These are phyloP conservation scores for Rhineura floridana DNA, from an alignment of 2,113 vertebrate genomes.

Conservation along the genomic window DNA sequence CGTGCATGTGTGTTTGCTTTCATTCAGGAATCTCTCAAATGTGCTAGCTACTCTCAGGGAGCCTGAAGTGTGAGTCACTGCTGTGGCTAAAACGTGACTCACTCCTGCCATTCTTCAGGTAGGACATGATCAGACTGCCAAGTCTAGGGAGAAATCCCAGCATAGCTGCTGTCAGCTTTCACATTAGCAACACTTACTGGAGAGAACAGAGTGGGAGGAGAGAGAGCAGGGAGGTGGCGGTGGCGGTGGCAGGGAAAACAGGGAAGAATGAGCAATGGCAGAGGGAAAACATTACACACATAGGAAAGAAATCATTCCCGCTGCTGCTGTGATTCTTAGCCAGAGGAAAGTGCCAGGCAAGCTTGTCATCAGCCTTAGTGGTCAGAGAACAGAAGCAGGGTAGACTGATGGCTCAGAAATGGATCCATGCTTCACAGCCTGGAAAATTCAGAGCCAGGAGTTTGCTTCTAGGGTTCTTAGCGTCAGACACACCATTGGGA, in stretches of 20 bases:
- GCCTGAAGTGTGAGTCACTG: constrained; percentile 22
- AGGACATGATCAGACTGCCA: constrained; percentile 17
- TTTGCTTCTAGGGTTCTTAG: neutral
- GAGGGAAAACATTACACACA: constrained; percentile 28
- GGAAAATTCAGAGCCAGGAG: neutral
- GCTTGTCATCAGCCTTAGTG: constrained; percentile 3
- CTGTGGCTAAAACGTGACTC: constrained; percentile 23
- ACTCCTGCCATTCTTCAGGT: constrained; percentile 32
- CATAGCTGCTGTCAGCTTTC: neutral
- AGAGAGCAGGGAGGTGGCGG: neutral
- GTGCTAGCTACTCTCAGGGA: neutral
- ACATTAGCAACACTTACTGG: neutral
- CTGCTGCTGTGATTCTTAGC: neutral
- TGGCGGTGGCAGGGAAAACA: neutral
- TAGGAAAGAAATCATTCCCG: constrained; percentile 11
- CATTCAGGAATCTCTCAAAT: constrained; percentile 18
- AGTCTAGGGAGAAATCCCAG: constrained; percentile 23
- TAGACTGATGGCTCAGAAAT: neutral
- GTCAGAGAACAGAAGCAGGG: neutral
- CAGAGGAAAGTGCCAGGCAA: constrained; percentile 5
- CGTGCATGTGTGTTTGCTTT: neutral
- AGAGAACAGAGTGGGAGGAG: constrained; percentile 11
- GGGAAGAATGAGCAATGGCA: constrained; percentile 15
- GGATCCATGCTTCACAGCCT: neutral
- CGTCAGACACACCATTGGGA: neutral